Evolutionary conservation across 2,797 vertebrate species (phyloP), one percentile per base, ranked within the genome.

Genomic region (Takifugu rubripes): DNA sequence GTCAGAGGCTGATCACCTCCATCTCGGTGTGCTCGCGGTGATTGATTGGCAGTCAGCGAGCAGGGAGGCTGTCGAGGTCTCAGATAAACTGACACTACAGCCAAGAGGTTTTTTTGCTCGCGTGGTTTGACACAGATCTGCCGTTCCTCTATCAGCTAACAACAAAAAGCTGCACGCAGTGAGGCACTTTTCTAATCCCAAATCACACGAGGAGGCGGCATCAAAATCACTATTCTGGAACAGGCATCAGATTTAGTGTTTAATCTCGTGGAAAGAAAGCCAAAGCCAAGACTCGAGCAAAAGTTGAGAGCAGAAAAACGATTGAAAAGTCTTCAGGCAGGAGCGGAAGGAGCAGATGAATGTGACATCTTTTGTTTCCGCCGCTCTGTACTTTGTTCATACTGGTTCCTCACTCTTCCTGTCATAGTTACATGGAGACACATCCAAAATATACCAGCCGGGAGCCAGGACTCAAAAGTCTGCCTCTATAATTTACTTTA

Each of bases 291-390:
- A 47, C 24, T 55, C 59, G 21, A 29, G 44, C 29, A 36, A 57
- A 49, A 60, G 42, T 68, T 52, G 36, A 40, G 62, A 49, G 50
- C 49, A 43, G 25, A 10, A 46, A 55, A 15, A 16, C 11, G 70
- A 78, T 43, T 68, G 79, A 77, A 79, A 75, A 77, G 57, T 67
- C 63, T 62, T 73, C 60, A 71, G 49, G 54, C 54, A 3, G 43
- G 26, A 27, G 49, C 31, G 31, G 61, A 25, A 9, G 36, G 24
- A 25, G 33, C 7, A 43, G 40, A 55, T 58, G 68, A 62, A n/a
- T 10, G 5, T n/a, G 31, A 0, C 40, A 26, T 24, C 14, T 75
- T 69, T 70, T 61, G 33, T 54, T 45, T 27, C 16, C 42, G 31
- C 15, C 6, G 54, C 46, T 46, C 17, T 46, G 44, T 46, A n/a